Conservation (phyloP, 1,140 invertebrate species). For the Nomia melanderi region DNA sequence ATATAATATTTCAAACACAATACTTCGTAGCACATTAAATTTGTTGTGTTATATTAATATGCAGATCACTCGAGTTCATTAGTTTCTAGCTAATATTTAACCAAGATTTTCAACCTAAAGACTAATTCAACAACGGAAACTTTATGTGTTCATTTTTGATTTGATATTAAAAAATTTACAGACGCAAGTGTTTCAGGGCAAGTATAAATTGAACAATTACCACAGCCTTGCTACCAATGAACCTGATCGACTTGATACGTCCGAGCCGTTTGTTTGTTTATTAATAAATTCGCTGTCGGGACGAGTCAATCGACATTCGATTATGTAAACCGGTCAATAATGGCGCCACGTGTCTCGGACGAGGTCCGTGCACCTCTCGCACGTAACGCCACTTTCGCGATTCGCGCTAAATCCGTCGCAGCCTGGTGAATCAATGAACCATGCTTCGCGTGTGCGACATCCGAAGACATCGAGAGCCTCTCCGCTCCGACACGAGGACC, state of each 20-base stretch:
- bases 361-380: neutral
- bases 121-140: no score
- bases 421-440: conserved; percentile 48
- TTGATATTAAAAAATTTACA: no score
- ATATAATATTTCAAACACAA: no score
- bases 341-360: conserved; percentile 25
- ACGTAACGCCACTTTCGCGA: conserved; percentile 49
- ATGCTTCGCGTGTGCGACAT: neutral
- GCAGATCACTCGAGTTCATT: no score
- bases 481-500: no score
- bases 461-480: no score
- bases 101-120: no score
- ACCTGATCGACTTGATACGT: neutral
- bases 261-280: conserved; percentile 15
- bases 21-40: no score
- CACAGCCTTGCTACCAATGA: neutral
- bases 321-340: conserved; percentile 56
- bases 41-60: no score
- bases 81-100: no score
- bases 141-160: no score
- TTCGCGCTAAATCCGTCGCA: conserved; percentile 29
- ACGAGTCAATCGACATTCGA: conserved; percentile 17
- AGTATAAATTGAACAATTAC: neutral
- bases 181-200: no score
- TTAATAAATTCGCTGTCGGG: conserved; percentile 48